phyloP scores from a whole-genome alignment of 1,140 invertebrate species.

The Microplitis mediator region DNA sequence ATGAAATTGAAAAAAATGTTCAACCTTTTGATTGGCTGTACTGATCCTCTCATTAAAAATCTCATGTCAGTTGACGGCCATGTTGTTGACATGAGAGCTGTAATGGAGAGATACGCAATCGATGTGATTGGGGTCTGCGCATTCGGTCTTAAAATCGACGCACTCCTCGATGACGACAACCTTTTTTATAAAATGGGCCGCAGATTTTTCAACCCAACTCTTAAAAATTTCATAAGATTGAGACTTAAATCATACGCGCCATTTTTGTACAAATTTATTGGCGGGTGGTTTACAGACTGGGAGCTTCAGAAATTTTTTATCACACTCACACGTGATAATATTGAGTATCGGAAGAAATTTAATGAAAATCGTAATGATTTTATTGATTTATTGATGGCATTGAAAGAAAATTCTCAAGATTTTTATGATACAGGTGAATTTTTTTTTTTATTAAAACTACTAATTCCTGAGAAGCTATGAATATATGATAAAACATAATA shows the following conservation, averaged over 20 bases:
- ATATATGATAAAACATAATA: no score
- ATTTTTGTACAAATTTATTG: constrained; percentile 4
- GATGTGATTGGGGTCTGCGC: constrained; percentile 65
- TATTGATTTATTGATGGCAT: constrained; percentile 51
- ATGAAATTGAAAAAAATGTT: constrained; percentile 63
- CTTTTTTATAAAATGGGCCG: constrained; percentile 57
- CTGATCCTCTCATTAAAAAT: constrained; percentile 55
- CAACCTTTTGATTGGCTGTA: constrained; percentile 49
- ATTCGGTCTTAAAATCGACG: constrained; percentile 65
- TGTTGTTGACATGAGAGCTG: constrained; percentile 60
- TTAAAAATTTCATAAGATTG: background rate
- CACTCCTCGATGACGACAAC: constrained; percentile 59
- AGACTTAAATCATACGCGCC: background rate
- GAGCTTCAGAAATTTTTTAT: constrained; percentile 1
- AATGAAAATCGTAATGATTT: constrained; percentile 10
- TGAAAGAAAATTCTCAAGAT: constrained; percentile 57
- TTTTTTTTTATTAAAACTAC: no score
- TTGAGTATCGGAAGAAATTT: constrained; percentile 3
- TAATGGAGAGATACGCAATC: constrained; percentile 60
- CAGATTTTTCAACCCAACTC: constrained; percentile 6
- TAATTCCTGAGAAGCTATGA: no score
- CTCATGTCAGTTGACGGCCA: constrained; percentile 49
- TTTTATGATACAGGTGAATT: constrained; percentile 15
- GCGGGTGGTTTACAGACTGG: background rate
- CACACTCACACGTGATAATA: background rate